A percentile compares a stretch with the other conserved stretches of the same genome.
Evolutionary conservation across 1,140 invertebrate species (phyloP).

Genomic region (Glossosoma conforme): DNA sequence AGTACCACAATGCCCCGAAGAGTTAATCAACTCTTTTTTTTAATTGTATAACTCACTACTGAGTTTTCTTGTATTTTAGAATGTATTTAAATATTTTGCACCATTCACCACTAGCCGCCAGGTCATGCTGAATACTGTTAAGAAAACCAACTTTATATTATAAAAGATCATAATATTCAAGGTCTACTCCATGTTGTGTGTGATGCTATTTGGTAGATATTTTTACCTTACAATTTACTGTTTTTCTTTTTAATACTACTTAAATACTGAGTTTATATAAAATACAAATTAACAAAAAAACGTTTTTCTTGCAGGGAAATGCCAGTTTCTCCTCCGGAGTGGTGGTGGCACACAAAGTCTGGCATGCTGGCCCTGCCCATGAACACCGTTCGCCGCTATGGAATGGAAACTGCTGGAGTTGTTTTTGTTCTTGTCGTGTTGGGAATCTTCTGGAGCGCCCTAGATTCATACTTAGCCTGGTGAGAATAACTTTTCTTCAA

Average conservation of each 20-base stretch:
- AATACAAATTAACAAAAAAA: conserved; percentile 11
- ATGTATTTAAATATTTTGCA: too few relatives aligned
- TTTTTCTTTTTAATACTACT: conserved; percentile 2
- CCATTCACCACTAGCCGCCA: too few relatives aligned
- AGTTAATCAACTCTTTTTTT: too few relatives aligned
- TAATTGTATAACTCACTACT: too few relatives aligned
- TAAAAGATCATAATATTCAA: too few relatives aligned
- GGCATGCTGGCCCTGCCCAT: conserved; percentile 67
- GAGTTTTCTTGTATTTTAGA: too few relatives aligned
- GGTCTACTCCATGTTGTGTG: too few relatives aligned
- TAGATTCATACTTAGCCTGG: conserved; percentile 73
- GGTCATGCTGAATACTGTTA: too few relatives aligned
- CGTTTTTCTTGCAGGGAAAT: conserved; percentile 49
- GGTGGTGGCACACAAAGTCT: conserved; percentile 78
- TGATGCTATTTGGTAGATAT: not conserved
- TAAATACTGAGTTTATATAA: too few relatives aligned
- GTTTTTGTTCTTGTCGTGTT: conserved; percentile 64
- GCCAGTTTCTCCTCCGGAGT: conserved; percentile 71
- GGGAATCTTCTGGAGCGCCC: conserved; percentile 71
- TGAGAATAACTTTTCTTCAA: conserved; percentile 29
- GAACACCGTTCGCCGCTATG: conserved; percentile 66
- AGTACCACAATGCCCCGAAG: too few relatives aligned
- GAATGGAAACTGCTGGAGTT: conserved; percentile 63
- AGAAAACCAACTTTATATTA: too few relatives aligned
- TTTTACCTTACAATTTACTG: conserved; percentile 11